phyloP scores from a whole-genome alignment of 2,797 vertebrate genomes.

The Coluber constrictor region DNA sequence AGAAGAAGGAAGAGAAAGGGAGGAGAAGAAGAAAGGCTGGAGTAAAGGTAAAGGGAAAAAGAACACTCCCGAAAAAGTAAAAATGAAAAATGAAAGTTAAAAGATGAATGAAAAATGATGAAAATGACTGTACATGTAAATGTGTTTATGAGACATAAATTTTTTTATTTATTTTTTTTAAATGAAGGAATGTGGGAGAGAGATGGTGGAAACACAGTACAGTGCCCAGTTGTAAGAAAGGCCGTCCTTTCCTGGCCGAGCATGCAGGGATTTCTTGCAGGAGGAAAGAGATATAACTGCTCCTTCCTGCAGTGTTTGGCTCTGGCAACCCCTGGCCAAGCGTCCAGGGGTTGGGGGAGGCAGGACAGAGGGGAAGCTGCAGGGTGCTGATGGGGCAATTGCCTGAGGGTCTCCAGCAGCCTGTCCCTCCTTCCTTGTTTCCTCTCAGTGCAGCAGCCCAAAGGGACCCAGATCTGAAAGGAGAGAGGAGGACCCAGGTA shows the following conservation, averaged over 20 bases:
- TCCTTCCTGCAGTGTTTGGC: background rate
- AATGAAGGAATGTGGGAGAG: background rate
- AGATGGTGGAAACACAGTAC: accelerated
- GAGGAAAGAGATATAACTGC: background rate
- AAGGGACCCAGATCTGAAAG: background rate
- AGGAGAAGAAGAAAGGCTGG: too few relatives aligned
- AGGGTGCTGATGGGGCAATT: background rate
- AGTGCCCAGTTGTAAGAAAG: background rate
- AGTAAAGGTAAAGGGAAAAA: too few relatives aligned
- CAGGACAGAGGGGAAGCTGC: background rate
- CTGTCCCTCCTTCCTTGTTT: background rate
- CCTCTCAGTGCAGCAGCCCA: background rate
- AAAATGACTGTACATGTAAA: too few relatives aligned
- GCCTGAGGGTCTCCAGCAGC: background rate
- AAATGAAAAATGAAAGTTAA: too few relatives aligned
- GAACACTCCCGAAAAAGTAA: too few relatives aligned
- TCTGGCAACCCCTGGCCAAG: background rate
- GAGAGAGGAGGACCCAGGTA: too few relatives aligned
- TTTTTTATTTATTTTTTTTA: too few relatives aligned
- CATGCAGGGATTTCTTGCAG: background rate
- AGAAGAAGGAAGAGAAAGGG: too few relatives aligned
- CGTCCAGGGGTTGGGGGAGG: background rate
- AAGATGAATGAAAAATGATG: too few relatives aligned
- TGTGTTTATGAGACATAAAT: too few relatives aligned
- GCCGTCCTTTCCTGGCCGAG: background rate